Percentiles rank a stretch among this genome's conserved stretches.
Evolutionary conservation across 2,888 invertebrate genomes (phyloP).

Genomic region (Eristalinus aeneus): DNA sequence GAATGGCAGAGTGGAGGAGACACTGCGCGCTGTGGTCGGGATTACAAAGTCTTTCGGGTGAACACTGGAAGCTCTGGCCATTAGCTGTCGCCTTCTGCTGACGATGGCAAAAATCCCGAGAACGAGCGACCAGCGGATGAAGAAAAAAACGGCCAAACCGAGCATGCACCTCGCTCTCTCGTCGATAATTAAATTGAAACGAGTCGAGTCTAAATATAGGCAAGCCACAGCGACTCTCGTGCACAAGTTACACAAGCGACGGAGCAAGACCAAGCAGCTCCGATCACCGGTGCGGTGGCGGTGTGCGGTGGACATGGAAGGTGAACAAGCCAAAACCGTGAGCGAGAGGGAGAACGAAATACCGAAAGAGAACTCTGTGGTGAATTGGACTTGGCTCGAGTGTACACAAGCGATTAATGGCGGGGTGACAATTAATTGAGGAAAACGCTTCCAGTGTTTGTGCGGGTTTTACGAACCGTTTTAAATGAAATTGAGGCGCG

Average conservation of each 20-base stretch:
- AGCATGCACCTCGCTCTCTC: not conserved
- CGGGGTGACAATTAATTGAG: slow-evolving; percentile 46
- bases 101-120: not conserved
- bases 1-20: not conserved
- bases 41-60: slow-evolving; percentile 33
- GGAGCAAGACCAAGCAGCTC: not conserved
- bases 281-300: not conserved
- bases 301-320: not conserved
- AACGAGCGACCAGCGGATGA: too few relatives aligned
- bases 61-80: slow-evolving; percentile 15
- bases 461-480: slow-evolving; percentile 27
- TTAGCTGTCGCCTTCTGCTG: not conserved
- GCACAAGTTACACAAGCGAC: slow-evolving; percentile 16
- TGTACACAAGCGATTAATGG: slow-evolving; percentile 48
- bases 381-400: slow-evolving; percentile 32
- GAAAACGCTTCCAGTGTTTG: slow-evolving; percentile 17
- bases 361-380: slow-evolving; percentile 14
- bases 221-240: not conserved
- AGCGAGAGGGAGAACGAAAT: not conserved
- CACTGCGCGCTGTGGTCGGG: slow-evolving; percentile 17
- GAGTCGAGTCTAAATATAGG: slow-evolving; percentile 36
- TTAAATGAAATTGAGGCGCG: slow-evolving; percentile 20
- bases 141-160: too few relatives aligned
- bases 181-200: slow-evolving; percentile 22
- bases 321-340: not conserved